These are phyloP conservation scores for Macaca mulatta DNA, from an alignment of 2,113 vertebrate species.

Conservation along the genomic window DNA sequence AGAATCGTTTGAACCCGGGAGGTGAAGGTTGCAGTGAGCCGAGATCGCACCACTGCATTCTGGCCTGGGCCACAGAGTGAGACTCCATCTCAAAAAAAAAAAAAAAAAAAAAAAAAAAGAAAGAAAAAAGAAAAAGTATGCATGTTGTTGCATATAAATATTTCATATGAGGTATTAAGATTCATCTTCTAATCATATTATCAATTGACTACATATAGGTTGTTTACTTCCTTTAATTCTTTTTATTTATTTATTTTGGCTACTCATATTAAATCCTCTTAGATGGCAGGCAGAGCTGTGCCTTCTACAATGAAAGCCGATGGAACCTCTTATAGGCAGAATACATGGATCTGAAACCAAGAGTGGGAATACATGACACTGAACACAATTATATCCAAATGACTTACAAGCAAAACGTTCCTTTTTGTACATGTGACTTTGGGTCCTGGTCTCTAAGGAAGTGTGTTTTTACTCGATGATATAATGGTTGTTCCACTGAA, in stretches of 20 bases:
- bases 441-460: background rate
- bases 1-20: too few species aligned
- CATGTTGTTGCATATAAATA: background rate
- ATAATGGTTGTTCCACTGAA: background rate
- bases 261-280: background rate
- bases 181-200: background rate
- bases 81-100: too few species aligned
- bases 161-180: background rate
- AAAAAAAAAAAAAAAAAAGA: too few species aligned
- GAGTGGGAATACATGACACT: background rate
- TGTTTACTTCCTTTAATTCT: background rate
- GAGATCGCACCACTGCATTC: too few species aligned
- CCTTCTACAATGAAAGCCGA: background rate
- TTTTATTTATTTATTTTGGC: background rate
- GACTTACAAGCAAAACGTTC: background rate
- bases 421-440: background rate
- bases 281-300: background rate
- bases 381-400: background rate
- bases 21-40: too few species aligned
- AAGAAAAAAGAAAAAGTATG: background rate
- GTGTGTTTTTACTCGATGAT: background rate
- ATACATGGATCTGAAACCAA: background rate
- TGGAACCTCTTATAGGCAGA: background rate
- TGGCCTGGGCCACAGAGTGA: too few species aligned
- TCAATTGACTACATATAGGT: background rate